Conservation (phyloP, 1,140 invertebrate species). For the Diabrotica virgifera region DNA sequence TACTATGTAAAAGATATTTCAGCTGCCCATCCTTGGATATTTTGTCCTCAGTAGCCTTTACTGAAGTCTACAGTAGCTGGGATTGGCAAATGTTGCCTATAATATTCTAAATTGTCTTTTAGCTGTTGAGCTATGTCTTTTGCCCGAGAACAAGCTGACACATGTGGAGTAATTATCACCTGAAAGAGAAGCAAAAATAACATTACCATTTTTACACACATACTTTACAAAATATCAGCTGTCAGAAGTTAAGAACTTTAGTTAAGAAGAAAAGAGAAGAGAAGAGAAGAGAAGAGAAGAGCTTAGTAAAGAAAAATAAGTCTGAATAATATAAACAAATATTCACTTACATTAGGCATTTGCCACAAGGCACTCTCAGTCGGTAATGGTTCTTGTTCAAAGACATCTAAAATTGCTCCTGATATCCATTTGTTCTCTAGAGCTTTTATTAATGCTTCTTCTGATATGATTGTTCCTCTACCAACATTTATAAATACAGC, state of each 20-base stretch:
- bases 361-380: slow-evolving; percentile 54
- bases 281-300: too few species aligned
- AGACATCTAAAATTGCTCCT: slow-evolving; percentile 61
- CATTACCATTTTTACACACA: too few species aligned
- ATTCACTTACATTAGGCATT: slow-evolving; percentile 45
- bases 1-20: too few species aligned
- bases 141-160: slow-evolving; percentile 49
- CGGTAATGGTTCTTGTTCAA: slow-evolving; percentile 56
- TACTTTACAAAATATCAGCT: too few species aligned
- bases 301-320: too few species aligned
- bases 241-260: too few species aligned
- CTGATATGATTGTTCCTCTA: slow-evolving; percentile 55
- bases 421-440: slow-evolving; percentile 56
- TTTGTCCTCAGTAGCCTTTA: slow-evolving; percentile 10
- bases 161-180: slow-evolving; percentile 58
- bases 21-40: too few species aligned
- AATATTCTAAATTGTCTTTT: slow-evolving; percentile 47
- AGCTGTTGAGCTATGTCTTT: slow-evolving; percentile 50
- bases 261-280: too few species aligned
- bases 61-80: slow-evolving; percentile 10
- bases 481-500: slow-evolving; percentile 60
- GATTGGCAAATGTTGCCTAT: slow-evolving; percentile 28
- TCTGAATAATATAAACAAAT: background rate
- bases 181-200: slow-evolving; percentile 30
- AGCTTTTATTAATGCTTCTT: slow-evolving; percentile 54